A percentile compares a stretch with the other conserved stretches of the same genome.
Conservation (phyloP, 1,140 invertebrate genomes). For the Hylyphantes graminicola region DNA sequence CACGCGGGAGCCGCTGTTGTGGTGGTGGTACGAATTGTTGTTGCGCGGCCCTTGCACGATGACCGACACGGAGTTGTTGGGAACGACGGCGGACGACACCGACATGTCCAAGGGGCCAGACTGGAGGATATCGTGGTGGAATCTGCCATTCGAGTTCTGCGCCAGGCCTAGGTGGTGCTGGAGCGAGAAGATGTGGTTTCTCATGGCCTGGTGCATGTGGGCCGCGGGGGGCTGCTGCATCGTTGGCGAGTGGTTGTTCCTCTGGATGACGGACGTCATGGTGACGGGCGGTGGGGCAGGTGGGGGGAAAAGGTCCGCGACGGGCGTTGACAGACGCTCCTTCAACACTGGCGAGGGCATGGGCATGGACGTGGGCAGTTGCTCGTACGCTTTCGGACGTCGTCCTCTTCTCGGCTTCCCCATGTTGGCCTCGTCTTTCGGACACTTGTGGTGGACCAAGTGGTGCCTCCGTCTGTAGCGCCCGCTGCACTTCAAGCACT, state of each 20-base stretch:
- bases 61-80: slow-evolving; percentile 22
- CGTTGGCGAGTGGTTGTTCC: slow-evolving; percentile 5
- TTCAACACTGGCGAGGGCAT: slow-evolving; percentile 15
- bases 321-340: slow-evolving; percentile 17
- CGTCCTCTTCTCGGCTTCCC: slow-evolving; percentile 67
- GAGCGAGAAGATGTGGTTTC: slow-evolving; percentile 58
- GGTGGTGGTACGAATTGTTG: too few species aligned
- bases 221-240: slow-evolving; percentile 25
- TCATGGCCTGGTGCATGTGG: slow-evolving; percentile 21
- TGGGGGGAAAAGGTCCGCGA: slow-evolving; percentile 11
- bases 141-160: slow-evolving; percentile 45
- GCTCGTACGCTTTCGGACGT: slow-evolving; percentile 62
- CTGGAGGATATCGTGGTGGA: slow-evolving; percentile 51
- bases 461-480: slow-evolving; percentile 86
- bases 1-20: not conserved
- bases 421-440: slow-evolving; percentile 67
- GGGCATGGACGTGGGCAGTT: slow-evolving; percentile 9
- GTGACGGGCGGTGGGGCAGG: not conserved
- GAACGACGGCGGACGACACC: slow-evolving; percentile 38
- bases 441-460: slow-evolving; percentile 85
- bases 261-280: slow-evolving; percentile 38
- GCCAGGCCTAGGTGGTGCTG: slow-evolving; percentile 23
- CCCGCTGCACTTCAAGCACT: slow-evolving; percentile 80
- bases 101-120: slow-evolving; percentile 62
- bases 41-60: slow-evolving; percentile 10